Conservation (phyloP, 2,888 invertebrate species). For the Caenorhabditis sp. region DNA sequence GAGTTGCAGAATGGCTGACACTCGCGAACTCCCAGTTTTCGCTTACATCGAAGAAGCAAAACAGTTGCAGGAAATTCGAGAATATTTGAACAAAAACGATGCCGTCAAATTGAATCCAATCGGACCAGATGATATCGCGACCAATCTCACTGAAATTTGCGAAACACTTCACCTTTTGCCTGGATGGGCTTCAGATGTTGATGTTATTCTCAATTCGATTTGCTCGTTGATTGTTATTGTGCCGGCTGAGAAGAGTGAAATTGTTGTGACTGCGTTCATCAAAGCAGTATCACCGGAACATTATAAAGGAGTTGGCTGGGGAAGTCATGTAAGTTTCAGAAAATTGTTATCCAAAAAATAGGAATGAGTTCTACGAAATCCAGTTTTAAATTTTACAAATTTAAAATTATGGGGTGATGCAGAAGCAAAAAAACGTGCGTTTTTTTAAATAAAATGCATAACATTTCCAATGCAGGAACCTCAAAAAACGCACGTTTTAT, state of each 20-base stretch:
- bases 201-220: conserved; percentile 92
- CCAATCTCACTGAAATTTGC: conserved; percentile 50
- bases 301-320: conserved; percentile 62
- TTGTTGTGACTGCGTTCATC: conserved; percentile 77
- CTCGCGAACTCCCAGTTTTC: conserved; percentile 61
- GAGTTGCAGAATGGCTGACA: conserved; percentile 54
- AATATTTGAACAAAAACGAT: conserved; percentile 81
- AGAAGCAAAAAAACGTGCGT: too few relatives aligned
- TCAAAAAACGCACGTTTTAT: too few relatives aligned
- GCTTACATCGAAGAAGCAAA: conserved; percentile 55
- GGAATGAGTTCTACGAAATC: too few relatives aligned
- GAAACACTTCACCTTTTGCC: conserved; percentile 21
- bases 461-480: too few relatives aligned
- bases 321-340: conserved; percentile 51
- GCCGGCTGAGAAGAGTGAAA: conserved; percentile 85
- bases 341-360: too few relatives aligned
- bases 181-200: conserved; percentile 78
- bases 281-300: conserved; percentile 33
- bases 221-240: conserved; percentile 91
- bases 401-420: too few relatives aligned
- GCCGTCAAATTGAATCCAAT: conserved; percentile 34
- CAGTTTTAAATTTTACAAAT: too few relatives aligned
- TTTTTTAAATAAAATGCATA: too few relatives aligned
- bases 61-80: conserved; percentile 80
- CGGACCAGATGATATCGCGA: conserved; percentile 39